Evolutionary conservation across 2,113 vertebrate genomes (phyloP), one percentile per base, ranked within the genome.

Genomic region (Nannospalax galili): DNA sequence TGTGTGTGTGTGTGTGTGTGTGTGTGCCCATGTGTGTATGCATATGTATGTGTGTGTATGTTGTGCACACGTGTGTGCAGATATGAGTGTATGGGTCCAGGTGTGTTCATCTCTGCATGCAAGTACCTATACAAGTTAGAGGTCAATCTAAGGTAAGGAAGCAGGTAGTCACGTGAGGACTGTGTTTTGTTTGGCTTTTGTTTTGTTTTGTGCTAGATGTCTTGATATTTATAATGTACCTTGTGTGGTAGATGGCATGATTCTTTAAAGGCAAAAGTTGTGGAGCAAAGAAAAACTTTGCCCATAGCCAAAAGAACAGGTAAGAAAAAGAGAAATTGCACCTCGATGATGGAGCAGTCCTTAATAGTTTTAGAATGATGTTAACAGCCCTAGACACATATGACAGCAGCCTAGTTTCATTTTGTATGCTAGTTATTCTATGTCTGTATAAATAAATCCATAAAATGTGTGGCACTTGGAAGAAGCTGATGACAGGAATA

Each of bases 391-490:
- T 2, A 42, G 65, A 65, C 2, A 37, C 7, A 6, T 20, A 6
- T 20, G 42, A 67, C 1, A 62, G 22, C 7, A 40, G 77, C n/a
- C 79, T 81, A n/a, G 0, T 40, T 15, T 56, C 40, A 56, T 64
- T 82, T 62, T 73, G 45, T 73, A 79, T 40, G 30, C 79, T 80
- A 77, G 24, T 65, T 86, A 70, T 48, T 64, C 35, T 77, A 3
- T 89, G 7, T 74, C 52, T 87, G 24, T 42, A 70, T 42, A 70
- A 94, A 79, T 84, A 73, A 77, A 32, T 72, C 30, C 77, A 8
- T 84, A 92, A 94, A 92, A 42, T 74, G 12, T 40, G 84, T n/a
- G 60, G 35, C 32, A 89, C 65, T 28, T 80, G 22, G 24, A 88
- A 60, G 28, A 89, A 42, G 60, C n/a, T 7, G 65, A 62, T 45